Percentiles rank a stretch among this genome's conserved stretches.
Evolutionary conservation across 2,888 invertebrate species (phyloP).

Genomic region (Patella depressa): DNA sequence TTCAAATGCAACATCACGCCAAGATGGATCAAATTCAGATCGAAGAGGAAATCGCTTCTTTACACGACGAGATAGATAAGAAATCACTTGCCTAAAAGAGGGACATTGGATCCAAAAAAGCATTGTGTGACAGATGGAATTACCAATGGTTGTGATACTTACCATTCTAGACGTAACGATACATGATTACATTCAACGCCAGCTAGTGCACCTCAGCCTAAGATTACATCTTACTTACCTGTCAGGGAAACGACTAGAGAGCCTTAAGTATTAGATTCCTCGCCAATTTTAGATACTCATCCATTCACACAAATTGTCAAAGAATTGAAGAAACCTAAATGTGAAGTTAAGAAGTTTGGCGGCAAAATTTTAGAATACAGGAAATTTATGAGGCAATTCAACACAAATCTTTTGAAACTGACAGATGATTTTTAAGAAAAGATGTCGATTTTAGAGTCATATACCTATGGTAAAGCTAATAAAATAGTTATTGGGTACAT

Average conservation of each 20-base stretch:
- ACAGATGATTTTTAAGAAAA: not conserved
- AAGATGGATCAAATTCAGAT: not conserved
- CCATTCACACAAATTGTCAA: not conserved
- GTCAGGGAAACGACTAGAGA: not conserved
- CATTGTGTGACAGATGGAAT: not conserved
- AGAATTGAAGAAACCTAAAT: constrained; percentile 6
- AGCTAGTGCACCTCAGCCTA: not conserved
- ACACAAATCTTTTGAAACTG: not conserved
- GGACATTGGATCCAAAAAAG: not conserved
- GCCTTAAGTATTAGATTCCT: not conserved
- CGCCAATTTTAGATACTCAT: not conserved
- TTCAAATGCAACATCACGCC: not conserved
- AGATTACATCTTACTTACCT: not conserved
- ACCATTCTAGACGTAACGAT: not conserved
- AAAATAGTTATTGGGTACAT: not conserved
- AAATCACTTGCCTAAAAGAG: not conserved
- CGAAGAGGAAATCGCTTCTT: not conserved
- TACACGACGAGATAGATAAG: not conserved
- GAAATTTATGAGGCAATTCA: not conserved
- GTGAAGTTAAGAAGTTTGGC: not conserved
- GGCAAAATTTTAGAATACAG: not conserved
- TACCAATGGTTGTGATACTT: not conserved
- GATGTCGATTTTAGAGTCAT: not conserved
- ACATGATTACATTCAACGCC: not conserved
- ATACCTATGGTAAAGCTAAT: not conserved